Percentiles rank a stretch among this genome's conserved stretches.
phyloP scores from a whole-genome alignment of 2,797 vertebrate species.

The Diplodus puntazzo region DNA sequence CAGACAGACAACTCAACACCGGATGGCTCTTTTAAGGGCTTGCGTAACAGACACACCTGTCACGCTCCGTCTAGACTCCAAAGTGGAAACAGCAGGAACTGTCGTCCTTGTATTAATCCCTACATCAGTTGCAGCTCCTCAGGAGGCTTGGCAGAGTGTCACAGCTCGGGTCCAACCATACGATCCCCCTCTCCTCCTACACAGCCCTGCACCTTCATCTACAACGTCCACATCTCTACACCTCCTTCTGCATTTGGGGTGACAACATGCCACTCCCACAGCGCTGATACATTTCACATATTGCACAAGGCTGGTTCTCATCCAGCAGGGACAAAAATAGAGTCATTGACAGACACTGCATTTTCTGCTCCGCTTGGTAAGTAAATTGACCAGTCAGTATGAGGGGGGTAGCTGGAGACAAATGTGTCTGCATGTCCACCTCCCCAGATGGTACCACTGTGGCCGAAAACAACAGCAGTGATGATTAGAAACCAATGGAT shows the following conservation, averaged over 20 bases:
- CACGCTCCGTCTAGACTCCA: constrained; percentile 39
- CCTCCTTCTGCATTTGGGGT: constrained; percentile 1
- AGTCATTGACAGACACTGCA: constrained; percentile 54
- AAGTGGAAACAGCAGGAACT: constrained; percentile 37
- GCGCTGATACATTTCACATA: constrained; percentile 30
- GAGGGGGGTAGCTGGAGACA: constrained; percentile 39
- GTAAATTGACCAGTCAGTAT: constrained; percentile 61
- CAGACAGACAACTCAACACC: constrained; percentile 16
- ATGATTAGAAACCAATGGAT: constrained; percentile 43
- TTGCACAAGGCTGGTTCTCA: constrained; percentile 27
- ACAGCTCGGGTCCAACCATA: constrained; percentile 18
- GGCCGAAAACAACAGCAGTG: constrained; percentile 32
- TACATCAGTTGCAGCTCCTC: constrained; percentile 30
- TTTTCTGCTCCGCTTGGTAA: constrained; percentile 68
- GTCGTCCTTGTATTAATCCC: constrained; percentile 40
- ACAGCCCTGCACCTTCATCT: background rate
- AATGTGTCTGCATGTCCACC: constrained; percentile 51
- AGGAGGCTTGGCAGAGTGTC: background rate
- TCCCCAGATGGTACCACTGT: constrained; percentile 31
- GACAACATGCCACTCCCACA: constrained; percentile 29
- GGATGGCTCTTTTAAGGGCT: constrained; percentile 29
- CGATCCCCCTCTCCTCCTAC: background rate
- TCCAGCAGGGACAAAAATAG: constrained; percentile 50
- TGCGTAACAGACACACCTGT: constrained; percentile 58
- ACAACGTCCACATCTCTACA: background rate